Evolutionary conservation across 1,140 invertebrate genomes (phyloP).

Genomic region (Nebria ingens): DNA sequence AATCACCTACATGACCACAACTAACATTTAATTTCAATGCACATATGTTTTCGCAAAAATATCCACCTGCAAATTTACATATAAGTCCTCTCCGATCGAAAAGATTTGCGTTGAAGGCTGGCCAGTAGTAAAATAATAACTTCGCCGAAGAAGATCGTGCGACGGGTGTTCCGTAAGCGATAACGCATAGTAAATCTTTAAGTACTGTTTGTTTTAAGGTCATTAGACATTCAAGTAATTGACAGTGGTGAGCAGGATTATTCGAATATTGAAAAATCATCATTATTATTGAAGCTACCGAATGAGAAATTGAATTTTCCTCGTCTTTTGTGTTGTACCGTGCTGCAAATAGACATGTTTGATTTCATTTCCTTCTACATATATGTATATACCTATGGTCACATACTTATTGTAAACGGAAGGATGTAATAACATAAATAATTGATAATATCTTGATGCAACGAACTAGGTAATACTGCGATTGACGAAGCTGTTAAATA

Average conservation of each 20-base stretch:
- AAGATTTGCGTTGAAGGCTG: slow-evolving; percentile 89
- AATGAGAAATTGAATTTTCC: slow-evolving; percentile 81
- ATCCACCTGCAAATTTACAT: slow-evolving; percentile 79
- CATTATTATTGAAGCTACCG: slow-evolving; percentile 91
- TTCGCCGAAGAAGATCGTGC: slow-evolving; percentile 89
- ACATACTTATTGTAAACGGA: slow-evolving; percentile 90
- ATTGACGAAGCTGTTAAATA: slow-evolving; percentile 90
- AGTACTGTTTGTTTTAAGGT: slow-evolving; percentile 78
- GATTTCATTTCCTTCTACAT: neutral
- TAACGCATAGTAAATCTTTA: slow-evolving; percentile 89
- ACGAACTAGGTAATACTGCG: slow-evolving; percentile 75
- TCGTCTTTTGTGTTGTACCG: slow-evolving; percentile 56
- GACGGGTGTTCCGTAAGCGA: slow-evolving; percentile 90
- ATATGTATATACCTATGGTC: slow-evolving; percentile 9
- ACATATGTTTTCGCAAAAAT: slow-evolving; percentile 10
- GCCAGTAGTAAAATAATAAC: slow-evolving; percentile 98
- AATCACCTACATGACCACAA: slow-evolving; percentile 30
- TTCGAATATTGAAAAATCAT: slow-evolving; percentile 94
- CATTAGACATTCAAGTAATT: slow-evolving; percentile 91
- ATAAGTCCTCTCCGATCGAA: slow-evolving; percentile 83
- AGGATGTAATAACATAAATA: slow-evolving; percentile 92
- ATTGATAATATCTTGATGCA: slow-evolving; percentile 93
- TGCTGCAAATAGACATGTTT: slow-evolving; percentile 36
- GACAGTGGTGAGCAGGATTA: slow-evolving; percentile 87
- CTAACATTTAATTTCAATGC: neutral